Conservation (phyloP, 1,140 invertebrate genomes). For the Zaprionus kolodkinae region DNA sequence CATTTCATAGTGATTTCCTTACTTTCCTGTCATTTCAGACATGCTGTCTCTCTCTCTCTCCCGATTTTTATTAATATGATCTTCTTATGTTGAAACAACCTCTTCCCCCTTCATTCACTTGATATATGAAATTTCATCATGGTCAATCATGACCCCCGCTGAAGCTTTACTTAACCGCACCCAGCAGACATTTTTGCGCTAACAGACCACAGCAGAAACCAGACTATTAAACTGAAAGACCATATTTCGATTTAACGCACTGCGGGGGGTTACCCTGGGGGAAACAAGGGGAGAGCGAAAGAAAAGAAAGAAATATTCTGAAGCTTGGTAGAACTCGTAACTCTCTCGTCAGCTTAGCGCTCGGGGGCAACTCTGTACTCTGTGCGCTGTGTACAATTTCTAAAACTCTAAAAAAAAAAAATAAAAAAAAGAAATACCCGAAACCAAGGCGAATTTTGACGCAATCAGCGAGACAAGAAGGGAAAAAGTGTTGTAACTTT, state of each 20-base stretch:
- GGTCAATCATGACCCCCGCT: conserved; percentile 42
- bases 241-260: conserved; percentile 53
- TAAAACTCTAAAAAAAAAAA: conserved; percentile 30
- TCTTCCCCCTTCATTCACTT: background rate
- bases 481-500: conserved; percentile 47
- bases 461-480: conserved; percentile 37
- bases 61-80: conserved; percentile 57
- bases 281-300: background rate
- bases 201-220: conserved; percentile 11
- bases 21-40: conserved; percentile 30
- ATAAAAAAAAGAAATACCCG: background rate
- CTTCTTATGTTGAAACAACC: conserved; percentile 1
- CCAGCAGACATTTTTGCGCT: conserved; percentile 25
- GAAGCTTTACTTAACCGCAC: conserved; percentile 25
- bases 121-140: conserved; percentile 34
- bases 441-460: conserved; percentile 39
- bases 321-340: conserved; percentile 15
- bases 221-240: conserved; percentile 40
- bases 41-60: conserved; percentile 40
- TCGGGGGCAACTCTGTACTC: conserved; percentile 23
- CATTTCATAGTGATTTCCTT: conserved; percentile 14
- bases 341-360: conserved; percentile 37
- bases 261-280: conserved; percentile 9
- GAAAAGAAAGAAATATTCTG: conserved; percentile 2
- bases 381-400: conserved; percentile 8